Evolutionary conservation across 2,113 vertebrate genomes (phyloP), one percentile per base, ranked within the genome.

Genomic region (Anser cygnoides): DNA sequence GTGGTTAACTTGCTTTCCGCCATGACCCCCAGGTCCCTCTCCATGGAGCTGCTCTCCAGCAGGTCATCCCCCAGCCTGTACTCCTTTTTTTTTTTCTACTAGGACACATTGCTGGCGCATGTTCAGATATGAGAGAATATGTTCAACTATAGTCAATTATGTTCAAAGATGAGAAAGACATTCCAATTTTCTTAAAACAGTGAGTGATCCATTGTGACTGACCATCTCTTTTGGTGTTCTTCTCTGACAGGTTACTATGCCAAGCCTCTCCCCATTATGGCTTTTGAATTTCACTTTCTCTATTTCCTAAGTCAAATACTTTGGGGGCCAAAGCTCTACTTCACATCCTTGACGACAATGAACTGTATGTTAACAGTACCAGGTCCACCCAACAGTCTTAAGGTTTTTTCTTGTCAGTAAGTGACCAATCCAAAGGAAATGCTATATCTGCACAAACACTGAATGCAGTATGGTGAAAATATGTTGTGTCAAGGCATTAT

Each of bases 91-190:
- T 71, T 58, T 50, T 78, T 21, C 35, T 44, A 52, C 44, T 39
- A 73, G 22, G 37, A 54, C 33, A 59, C 12, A 2, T 39, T 37
- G 31, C 35, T 65, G 41, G 10, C 0, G 0, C 26, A 19, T 52
- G 25, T 58, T 71, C 49, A 57, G 6, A 46, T 41, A 41, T 17
- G 29, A 58, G 17, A 50, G 41, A 71, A 41, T 57, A 49, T 35
- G 35, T 57, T 84, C 25, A 63, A 17, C 41, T 71, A 13, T 63
- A 50, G 13, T 50, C 23, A 84, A 35, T 9, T 50, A 50, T 14
- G 8, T 41, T 71, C 20, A 63, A 77, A 31, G 31, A 46, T 39
- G 33, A 85, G 33, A 39, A 19, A 66, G 9, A 37, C 54, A 31
- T 67, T 52, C 18, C 17, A 52, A 19, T 85, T 74, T 66, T 80